These are phyloP conservation scores for Leucophora obtusa DNA, from an alignment of 2,888 invertebrate species.

Conservation along the genomic window DNA sequence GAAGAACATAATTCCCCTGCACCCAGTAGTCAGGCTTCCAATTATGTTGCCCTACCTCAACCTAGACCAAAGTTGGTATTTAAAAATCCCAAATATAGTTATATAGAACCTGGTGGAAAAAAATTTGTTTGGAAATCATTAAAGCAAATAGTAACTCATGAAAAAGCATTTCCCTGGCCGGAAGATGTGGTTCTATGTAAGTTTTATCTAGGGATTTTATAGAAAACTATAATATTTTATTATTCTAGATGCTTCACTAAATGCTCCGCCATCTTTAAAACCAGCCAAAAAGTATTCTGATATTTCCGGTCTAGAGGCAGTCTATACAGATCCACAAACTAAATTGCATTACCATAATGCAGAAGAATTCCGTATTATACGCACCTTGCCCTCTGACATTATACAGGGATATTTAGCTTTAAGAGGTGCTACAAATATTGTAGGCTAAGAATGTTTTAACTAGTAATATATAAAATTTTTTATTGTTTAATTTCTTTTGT, in stretches of 20 bases:
- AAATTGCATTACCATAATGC: conserved; percentile 90
- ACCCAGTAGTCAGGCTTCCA: background rate
- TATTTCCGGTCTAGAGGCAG: conserved; percentile 91
- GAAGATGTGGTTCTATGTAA: conserved; percentile 85
- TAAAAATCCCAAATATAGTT: conserved; percentile 71
- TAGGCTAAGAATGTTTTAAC: conserved; percentile 50
- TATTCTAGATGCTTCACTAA: conserved; percentile 88
- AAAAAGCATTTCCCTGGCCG: conserved; percentile 88
- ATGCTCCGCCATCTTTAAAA: conserved; percentile 93
- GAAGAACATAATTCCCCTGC: background rate
- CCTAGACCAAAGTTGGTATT: conserved; percentile 63
- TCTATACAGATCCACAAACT: conserved; percentile 94
- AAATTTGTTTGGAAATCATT: conserved; percentile 92
- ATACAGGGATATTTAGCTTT: conserved; percentile 93
- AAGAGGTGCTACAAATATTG: conserved; percentile 81
- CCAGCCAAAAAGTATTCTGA: conserved; percentile 97
- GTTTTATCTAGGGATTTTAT: conserved; percentile 12
- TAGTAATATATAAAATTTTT: background rate
- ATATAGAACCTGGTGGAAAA: conserved; percentile 79
- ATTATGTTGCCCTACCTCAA: background rate
- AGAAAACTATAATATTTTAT: conserved; percentile 41
- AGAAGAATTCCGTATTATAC: conserved; percentile 92
- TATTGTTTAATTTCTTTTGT: background rate
- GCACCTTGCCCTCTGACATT: conserved; percentile 93
- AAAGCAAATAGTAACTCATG: conserved; percentile 91